These are phyloP conservation scores for Erannis defoliaria DNA, from an alignment of 2,888 invertebrate genomes.

Conservation along the genomic window DNA sequence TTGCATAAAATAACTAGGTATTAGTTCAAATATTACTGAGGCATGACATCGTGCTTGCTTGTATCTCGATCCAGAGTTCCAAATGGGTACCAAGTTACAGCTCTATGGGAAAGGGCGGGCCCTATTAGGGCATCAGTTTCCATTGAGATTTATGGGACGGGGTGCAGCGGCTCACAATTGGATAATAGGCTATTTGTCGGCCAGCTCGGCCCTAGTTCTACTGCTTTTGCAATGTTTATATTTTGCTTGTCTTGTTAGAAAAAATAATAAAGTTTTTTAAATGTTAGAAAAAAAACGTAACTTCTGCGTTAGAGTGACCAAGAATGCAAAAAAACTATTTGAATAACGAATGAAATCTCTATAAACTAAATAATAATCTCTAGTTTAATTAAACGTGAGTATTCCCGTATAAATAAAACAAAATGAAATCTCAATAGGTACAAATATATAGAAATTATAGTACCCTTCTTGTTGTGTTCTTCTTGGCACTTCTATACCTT, in stretches of 20 bases:
- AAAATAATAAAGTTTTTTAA: too few relatives aligned
- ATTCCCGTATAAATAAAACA: too few relatives aligned
- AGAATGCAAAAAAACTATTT: neutral
- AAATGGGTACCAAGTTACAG: constrained; percentile 1
- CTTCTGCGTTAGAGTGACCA: neutral
- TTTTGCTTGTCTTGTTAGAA: constrained; percentile 2
- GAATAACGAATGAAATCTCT: too few relatives aligned
- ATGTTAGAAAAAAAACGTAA: too few relatives aligned
- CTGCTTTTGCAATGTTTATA: constrained; percentile 39
- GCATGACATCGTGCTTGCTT: neutral
- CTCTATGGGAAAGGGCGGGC: constrained; percentile 49
- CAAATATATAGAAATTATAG: too few relatives aligned
- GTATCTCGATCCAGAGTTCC: neutral
- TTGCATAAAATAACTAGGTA: too few relatives aligned
- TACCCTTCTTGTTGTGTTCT: too few relatives aligned
- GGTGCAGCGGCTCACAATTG: constrained; percentile 40
- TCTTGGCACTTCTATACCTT: too few relatives aligned
- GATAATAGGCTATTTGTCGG: constrained; percentile 41
- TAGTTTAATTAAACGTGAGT: too few relatives aligned
- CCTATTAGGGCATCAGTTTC: constrained; percentile 44
- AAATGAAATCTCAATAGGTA: too few relatives aligned
- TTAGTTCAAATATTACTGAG: too few relatives aligned
- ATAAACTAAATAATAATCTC: too few relatives aligned
- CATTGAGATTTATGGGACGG: constrained; percentile 64
- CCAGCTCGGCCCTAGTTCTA: neutral